Percentiles rank a stretch among this genome's conserved stretches.
These are phyloP conservation scores for Cryptus armator DNA, from an alignment of 2,888 invertebrate species.

Conservation along the genomic window DNA sequence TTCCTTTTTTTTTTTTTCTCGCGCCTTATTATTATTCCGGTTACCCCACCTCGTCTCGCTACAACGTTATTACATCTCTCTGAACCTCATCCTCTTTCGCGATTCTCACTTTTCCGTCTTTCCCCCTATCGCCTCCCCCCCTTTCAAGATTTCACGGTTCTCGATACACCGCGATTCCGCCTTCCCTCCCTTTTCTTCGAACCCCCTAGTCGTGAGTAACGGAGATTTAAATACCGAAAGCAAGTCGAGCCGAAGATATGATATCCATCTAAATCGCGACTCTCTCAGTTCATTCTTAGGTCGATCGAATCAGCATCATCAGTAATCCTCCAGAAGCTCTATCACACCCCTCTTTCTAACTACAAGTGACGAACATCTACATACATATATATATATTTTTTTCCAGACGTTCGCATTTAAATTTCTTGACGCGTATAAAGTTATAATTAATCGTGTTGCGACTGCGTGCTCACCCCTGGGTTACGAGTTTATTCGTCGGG, in stretches of 20 bases:
- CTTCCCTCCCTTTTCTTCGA: neutral
- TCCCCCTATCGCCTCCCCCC: constrained; percentile 23
- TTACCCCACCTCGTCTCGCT: constrained; percentile 27
- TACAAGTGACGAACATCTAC: neutral
- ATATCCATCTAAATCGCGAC: constrained; percentile 24
- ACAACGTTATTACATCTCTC: constrained; percentile 66
- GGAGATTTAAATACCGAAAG: constrained; percentile 21
- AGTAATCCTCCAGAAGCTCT: neutral
- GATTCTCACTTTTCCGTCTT: constrained; percentile 36
- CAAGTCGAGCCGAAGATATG: constrained; percentile 16
- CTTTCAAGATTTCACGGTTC: constrained; percentile 55
- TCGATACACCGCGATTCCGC: constrained; percentile 48
- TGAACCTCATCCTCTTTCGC: constrained; percentile 22
- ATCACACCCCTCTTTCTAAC: neutral
- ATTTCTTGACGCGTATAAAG: neutral
- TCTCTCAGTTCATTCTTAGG: constrained; percentile 11
- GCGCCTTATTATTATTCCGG: constrained; percentile 57
- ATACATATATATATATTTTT: neutral
- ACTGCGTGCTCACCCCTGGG: neutral
- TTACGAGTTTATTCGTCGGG: neutral
- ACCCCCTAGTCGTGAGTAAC: constrained; percentile 10
- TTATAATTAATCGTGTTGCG: neutral
- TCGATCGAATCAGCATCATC: constrained; percentile 5
- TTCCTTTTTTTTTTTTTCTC: constrained; percentile 34
- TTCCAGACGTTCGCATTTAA: neutral